phyloP scores from a whole-genome alignment of 2,888 invertebrate genomes.

The Stratiomys singularior region DNA sequence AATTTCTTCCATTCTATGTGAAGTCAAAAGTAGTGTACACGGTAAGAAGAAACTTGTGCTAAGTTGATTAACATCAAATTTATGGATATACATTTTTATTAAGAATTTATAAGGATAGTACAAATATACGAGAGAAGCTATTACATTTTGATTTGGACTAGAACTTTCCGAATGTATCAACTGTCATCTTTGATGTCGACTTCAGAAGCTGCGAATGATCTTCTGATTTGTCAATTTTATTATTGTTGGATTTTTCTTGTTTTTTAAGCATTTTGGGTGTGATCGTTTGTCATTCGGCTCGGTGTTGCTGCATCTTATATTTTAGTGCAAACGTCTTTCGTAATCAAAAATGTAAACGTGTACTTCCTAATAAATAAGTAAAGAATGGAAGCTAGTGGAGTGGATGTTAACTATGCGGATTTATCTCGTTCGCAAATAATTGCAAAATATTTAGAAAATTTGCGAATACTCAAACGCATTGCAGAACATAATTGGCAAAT shows the following conservation, averaged over 20 bases:
- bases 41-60: too few species aligned
- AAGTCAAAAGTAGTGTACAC: too few species aligned
- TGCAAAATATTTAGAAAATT: conserved; percentile 69
- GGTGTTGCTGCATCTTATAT: background rate
- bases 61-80: too few species aligned
- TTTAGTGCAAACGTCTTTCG: background rate
- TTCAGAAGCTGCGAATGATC: background rate
- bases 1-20: too few species aligned
- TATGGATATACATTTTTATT: too few species aligned
- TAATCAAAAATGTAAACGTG: background rate
- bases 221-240: conserved; percentile 1
- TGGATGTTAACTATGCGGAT: conserved; percentile 55
- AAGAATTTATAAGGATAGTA: too few species aligned
- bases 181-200: conserved; percentile 1
- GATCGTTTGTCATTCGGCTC: background rate
- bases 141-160: background rate
- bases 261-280: conserved; percentile 17
- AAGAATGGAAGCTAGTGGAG: conserved; percentile 53
- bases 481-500: conserved; percentile 70
- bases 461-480: conserved; percentile 70
- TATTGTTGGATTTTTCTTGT: conserved; percentile 27
- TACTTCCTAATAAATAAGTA: background rate
- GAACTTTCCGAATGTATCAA: background rate
- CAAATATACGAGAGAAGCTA: too few species aligned
- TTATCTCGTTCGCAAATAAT: conserved; percentile 63